Percentiles rank a stretch among this genome's conserved stretches.
phyloP scores from a whole-genome alignment of 1,140 invertebrate species.

The Aphelinus certus region DNA sequence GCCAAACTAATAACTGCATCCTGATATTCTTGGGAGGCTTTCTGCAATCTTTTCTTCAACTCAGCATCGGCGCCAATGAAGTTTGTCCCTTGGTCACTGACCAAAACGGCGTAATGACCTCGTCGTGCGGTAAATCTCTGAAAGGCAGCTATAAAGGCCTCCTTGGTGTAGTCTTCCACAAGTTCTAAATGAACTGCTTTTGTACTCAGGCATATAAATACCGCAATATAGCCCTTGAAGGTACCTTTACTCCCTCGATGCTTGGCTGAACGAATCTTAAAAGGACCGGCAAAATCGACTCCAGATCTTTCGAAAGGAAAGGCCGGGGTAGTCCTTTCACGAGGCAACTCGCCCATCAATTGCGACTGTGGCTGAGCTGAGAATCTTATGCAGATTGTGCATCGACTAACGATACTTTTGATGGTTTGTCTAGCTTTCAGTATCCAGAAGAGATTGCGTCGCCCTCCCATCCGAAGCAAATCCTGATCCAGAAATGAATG shows the following conservation, averaged over 20 bases:
- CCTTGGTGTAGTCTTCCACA: not conserved
- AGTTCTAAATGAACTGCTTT: conserved; percentile 6
- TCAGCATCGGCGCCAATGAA: too few species aligned
- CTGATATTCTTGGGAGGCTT: not conserved
- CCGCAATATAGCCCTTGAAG: not conserved
- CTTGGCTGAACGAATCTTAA: too few species aligned
- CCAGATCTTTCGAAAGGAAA: too few species aligned
- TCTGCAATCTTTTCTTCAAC: not conserved
- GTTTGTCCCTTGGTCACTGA: not conserved
- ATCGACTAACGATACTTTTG: not conserved
- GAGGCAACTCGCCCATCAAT: too few species aligned
- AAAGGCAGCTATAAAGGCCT: not conserved
- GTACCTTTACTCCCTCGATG: not conserved
- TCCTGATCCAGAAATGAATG: too few species aligned
- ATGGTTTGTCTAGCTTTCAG: not conserved
- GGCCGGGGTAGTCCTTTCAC: too few species aligned
- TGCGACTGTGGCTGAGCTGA: too few species aligned
- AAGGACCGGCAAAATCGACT: not conserved
- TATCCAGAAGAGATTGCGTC: not conserved
- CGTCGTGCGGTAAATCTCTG: not conserved
- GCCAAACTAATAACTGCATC: not conserved
- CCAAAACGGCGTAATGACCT: not conserved
- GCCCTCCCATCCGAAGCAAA: too few species aligned
- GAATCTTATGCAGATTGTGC: not conserved
- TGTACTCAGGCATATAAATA: not conserved